Percentiles rank a stretch among this genome's conserved stretches.
Evolutionary conservation across 2,797 vertebrate species (phyloP).

Genomic region (Pipistrellus kuhlii): DNA sequence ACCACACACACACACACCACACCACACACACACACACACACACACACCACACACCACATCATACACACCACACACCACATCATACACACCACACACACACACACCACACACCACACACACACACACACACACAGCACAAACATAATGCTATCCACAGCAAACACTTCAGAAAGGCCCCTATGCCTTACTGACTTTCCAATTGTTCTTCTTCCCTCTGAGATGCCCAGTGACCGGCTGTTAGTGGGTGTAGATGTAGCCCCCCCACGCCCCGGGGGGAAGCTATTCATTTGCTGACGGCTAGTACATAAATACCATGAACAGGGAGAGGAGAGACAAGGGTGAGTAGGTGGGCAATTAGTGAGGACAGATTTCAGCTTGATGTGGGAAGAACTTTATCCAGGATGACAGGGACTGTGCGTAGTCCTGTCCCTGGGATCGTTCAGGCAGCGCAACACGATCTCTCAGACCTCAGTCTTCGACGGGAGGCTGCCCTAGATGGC

Average conservation of each 20-base stretch:
- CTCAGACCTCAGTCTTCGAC: neutral
- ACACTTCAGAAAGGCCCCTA: neutral
- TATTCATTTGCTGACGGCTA: neutral
- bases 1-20: neutral
- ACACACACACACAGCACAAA: neutral
- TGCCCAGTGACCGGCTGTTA: neutral
- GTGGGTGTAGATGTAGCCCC: neutral
- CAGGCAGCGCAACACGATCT: neutral
- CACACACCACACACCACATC: neutral
- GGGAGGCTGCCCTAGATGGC: neutral
- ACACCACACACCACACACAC: neutral
- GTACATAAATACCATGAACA: neutral
- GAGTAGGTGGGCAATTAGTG: rapidly evolving
- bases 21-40: neutral
- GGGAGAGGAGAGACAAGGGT: neutral
- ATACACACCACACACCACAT: too few relatives aligned
- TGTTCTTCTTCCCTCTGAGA: neutral
- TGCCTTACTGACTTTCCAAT: neutral
- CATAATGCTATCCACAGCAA: neutral
- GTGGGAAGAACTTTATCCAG: neutral
- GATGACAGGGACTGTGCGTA: neutral
- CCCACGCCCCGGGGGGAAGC: neutral
- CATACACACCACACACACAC: too few relatives aligned
- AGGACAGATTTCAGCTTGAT: neutral
- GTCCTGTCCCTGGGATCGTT: neutral